phyloP scores from a whole-genome alignment of 2,113 vertebrate genomes.

The Misgurnus mizolepis region DNA sequence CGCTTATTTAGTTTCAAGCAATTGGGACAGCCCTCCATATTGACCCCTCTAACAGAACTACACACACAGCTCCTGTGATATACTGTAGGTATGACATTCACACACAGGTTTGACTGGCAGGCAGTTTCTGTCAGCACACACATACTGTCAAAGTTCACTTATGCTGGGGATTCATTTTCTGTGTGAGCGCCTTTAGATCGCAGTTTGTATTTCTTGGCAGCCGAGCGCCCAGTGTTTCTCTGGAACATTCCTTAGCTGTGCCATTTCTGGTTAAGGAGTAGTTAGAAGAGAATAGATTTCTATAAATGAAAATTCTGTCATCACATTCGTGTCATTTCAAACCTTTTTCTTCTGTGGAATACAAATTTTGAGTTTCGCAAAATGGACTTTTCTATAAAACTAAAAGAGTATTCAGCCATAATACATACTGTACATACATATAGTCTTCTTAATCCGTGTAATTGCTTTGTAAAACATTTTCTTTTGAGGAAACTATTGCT shows the following conservation, averaged over 20 bases:
- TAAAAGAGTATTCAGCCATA: too few relatives aligned
- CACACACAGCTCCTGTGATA: slow-evolving; percentile 43
- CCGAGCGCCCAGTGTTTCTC: slow-evolving; percentile 59
- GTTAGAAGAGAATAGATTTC: neutral
- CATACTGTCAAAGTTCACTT: slow-evolving; percentile 49
- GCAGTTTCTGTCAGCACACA: slow-evolving; percentile 50
- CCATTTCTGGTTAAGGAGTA: slow-evolving; percentile 19
- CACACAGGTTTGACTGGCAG: slow-evolving; percentile 46
- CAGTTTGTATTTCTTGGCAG: slow-evolving; percentile 71
- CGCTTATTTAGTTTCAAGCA: slow-evolving; percentile 27
- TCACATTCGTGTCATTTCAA: neutral
- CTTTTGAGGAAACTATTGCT: neutral
- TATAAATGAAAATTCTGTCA: neutral
- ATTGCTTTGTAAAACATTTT: neutral
- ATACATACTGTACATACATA: too few relatives aligned
- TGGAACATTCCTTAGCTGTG: slow-evolving; percentile 30
- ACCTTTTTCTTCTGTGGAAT: neutral
- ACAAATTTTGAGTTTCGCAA: too few relatives aligned
- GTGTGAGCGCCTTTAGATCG: slow-evolving; percentile 61
- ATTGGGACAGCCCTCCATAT: neutral
- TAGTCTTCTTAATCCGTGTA: too few relatives aligned
- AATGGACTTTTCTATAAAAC: neutral
- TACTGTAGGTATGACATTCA: slow-evolving; percentile 34
- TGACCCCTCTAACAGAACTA: slow-evolving; percentile 11
- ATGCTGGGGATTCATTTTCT: slow-evolving; percentile 63